phyloP scores from a whole-genome alignment of 2,797 vertebrate genomes.

The Paedocypris micromegethes region DNA sequence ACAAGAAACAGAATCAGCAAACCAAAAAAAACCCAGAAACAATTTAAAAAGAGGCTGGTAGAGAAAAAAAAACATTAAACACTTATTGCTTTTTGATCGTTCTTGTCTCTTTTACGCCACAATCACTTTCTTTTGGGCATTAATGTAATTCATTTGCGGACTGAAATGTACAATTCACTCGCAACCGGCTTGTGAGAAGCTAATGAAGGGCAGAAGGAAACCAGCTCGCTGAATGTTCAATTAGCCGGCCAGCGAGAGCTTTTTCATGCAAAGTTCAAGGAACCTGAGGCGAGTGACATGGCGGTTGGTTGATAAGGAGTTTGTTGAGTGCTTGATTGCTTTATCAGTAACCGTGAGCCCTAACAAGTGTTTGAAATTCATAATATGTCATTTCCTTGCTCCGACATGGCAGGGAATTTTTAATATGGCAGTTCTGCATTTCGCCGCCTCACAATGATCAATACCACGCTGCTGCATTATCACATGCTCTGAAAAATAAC shows the following conservation, averaged over 20 bases:
- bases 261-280: conserved; percentile 10
- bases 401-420: neutral
- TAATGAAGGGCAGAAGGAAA: conserved; percentile 8
- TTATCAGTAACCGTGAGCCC: conserved; percentile 2
- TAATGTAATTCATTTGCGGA: too few relatives aligned
- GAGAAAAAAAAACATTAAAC: too few relatives aligned
- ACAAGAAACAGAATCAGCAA: too few relatives aligned
- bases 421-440: neutral
- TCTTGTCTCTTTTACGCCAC: conserved; percentile 8
- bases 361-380: conserved; percentile 23
- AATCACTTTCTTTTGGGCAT: neutral
- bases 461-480: neutral
- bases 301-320: conserved; percentile 21
- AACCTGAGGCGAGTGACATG: conserved; percentile 22
- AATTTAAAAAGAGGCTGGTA: too few relatives aligned
- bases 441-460: neutral
- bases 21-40: too few relatives aligned
- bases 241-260: conserved; percentile 1
- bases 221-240: conserved; percentile 12
- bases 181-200: neutral
- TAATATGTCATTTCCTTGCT: conserved; percentile 1
- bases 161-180: neutral
- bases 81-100: neutral
- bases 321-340: conserved; percentile 1
- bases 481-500: neutral